Evolutionary conservation across 2,113 vertebrate genomes (phyloP).

Genomic region (Calonectris borealis): DNA sequence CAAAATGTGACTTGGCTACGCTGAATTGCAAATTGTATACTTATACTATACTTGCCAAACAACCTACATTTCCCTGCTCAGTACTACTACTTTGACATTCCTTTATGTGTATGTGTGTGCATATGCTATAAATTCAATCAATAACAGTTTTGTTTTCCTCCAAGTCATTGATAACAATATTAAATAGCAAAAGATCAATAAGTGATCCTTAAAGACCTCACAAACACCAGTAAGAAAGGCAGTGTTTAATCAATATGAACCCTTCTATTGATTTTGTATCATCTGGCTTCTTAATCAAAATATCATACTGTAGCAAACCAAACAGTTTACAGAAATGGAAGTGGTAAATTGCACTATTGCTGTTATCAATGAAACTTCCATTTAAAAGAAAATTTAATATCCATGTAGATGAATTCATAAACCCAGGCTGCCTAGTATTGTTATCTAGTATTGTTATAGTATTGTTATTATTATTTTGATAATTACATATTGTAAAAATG

Average conservation of each 20-base stretch:
- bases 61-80: background rate
- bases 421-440: background rate
- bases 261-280: constrained; percentile 42
- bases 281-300: constrained; percentile 33
- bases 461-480: background rate
- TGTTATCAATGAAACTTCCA: background rate
- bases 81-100: background rate
- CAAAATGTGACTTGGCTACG: background rate
- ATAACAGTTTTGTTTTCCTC: background rate
- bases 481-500: background rate
- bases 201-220: background rate
- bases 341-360: background rate
- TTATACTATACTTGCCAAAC: background rate
- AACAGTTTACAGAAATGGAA: background rate
- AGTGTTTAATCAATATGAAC: constrained; percentile 6
- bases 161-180: background rate
- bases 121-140: background rate
- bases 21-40: background rate
- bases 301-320: background rate
- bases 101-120: background rate
- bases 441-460: background rate
- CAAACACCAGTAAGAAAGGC: background rate
- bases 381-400: background rate
- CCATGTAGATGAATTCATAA: background rate
- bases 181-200: constrained; percentile 5